Conservation (phyloP, 2,888 invertebrate species). For the Cosmopolites sordidus region DNA sequence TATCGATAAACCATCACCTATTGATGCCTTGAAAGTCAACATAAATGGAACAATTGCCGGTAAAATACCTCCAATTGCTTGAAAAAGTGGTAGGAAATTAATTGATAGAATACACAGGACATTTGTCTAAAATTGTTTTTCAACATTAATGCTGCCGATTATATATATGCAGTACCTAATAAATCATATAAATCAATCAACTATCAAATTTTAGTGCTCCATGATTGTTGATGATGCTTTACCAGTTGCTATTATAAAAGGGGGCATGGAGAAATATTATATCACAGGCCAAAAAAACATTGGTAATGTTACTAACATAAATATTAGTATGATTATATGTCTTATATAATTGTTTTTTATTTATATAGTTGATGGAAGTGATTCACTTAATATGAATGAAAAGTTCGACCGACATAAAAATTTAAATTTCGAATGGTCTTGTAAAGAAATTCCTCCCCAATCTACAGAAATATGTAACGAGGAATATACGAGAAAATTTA, state of each 20-base stretch:
- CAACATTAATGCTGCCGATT: too few species aligned
- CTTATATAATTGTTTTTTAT: neutral
- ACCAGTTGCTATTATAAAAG: slow-evolving; percentile 2
- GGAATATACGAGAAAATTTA: slow-evolving; percentile 2
- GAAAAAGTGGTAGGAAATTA: too few species aligned
- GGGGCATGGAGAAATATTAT: neutral
- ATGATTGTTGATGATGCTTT: slow-evolving; percentile 2
- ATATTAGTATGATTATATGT: neutral
- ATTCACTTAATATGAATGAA: slow-evolving; percentile 8
- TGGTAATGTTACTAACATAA: slow-evolving; percentile 2
- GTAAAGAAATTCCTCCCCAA: slow-evolving; percentile 1
- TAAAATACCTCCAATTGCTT: too few species aligned
- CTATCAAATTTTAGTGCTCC: slow-evolving; percentile 7
- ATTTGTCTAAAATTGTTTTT: too few species aligned
- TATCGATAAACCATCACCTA: too few species aligned
- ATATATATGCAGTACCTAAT: too few species aligned
- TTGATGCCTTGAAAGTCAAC: too few species aligned
- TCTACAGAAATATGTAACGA: slow-evolving; percentile 6
- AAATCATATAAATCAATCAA: too few species aligned
- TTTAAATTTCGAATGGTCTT: slow-evolving; percentile 12
- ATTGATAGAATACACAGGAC: too few species aligned
- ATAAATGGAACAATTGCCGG: too few species aligned
- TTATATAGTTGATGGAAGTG: slow-evolving; percentile 5
- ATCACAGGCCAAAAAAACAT: neutral
- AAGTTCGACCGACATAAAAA: neutral